Percentiles rank a stretch among this genome's conserved stretches.
phyloP scores from a whole-genome alignment of 2,113 vertebrate species.

The Podilymbus podiceps region DNA sequence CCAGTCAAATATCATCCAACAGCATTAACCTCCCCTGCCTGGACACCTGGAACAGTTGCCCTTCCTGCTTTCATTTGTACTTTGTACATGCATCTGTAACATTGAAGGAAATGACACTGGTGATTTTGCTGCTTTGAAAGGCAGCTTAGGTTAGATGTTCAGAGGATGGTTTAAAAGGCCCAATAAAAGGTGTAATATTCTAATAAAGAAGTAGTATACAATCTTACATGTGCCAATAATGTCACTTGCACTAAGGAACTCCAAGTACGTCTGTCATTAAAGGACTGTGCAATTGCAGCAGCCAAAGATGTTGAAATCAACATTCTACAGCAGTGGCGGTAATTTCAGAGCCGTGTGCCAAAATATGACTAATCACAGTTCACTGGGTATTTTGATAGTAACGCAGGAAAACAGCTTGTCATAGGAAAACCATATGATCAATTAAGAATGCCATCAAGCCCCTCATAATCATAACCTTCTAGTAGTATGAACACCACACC shows the following conservation, averaged over 20 bases:
- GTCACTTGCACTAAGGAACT: constrained; percentile 42
- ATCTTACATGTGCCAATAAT: not conserved
- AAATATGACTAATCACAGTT: constrained; percentile 1
- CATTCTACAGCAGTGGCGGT: not conserved
- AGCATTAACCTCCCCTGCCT: not conserved
- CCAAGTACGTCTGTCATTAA: not conserved
- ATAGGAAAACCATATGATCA: not conserved
- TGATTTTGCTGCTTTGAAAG: not conserved
- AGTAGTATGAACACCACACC: not conserved
- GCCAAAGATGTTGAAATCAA: not conserved
- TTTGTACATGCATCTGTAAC: rapidly evolving
- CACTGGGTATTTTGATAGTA: not conserved
- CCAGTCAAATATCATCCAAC: not conserved
- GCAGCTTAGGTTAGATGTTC: not conserved
- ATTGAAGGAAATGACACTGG: rapidly evolving
- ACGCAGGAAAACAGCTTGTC: not conserved
- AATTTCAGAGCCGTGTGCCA: not conserved
- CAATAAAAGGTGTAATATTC: not conserved
- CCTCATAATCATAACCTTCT: not conserved
- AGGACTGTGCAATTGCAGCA: not conserved
- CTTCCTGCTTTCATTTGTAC: not conserved
- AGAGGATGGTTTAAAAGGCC: not conserved
- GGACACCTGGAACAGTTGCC: rapidly evolving
- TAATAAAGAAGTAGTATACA: not conserved
- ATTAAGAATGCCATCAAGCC: not conserved